Conservation (phyloP, 2,888 invertebrate species). For the Drosophila sordidapex region DNA sequence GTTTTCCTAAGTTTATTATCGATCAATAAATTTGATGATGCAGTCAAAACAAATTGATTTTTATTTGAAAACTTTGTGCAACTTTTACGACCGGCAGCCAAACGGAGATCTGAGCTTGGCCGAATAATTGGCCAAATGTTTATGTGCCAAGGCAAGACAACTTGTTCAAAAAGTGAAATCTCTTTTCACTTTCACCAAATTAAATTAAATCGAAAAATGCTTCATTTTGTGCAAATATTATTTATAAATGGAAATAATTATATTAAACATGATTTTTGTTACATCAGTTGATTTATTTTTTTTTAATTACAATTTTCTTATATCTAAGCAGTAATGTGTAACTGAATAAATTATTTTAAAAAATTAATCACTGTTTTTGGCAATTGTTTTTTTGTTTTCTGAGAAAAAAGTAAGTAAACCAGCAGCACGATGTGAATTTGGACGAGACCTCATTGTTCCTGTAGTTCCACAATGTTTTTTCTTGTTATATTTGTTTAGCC, state of each 20-base stretch:
- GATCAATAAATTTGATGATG: slow-evolving; percentile 57
- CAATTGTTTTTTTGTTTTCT: neutral
- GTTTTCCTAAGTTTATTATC: slow-evolving; percentile 50
- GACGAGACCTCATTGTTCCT: neutral
- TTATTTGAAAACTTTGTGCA: neutral
- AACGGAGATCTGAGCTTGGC: neutral
- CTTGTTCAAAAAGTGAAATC: neutral
- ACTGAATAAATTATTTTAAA: neutral
- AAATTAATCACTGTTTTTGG: neutral
- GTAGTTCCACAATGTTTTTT: neutral
- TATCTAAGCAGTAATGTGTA: neutral
- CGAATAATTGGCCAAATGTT: neutral
- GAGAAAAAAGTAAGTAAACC: neutral
- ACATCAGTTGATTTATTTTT: no score
- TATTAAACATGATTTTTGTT: neutral
- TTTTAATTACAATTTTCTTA: neutral
- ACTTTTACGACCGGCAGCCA: neutral
- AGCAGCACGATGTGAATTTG: neutral
- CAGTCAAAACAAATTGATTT: slow-evolving; percentile 19
- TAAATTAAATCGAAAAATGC: neutral
- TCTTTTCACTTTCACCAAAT: neutral
- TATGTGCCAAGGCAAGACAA: neutral
- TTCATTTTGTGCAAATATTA: neutral
- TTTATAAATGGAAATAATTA: neutral
- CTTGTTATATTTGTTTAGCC: neutral